These are phyloP conservation scores for Ptilodon capucinus DNA, from an alignment of 2,888 invertebrate species.

Conservation along the genomic window DNA sequence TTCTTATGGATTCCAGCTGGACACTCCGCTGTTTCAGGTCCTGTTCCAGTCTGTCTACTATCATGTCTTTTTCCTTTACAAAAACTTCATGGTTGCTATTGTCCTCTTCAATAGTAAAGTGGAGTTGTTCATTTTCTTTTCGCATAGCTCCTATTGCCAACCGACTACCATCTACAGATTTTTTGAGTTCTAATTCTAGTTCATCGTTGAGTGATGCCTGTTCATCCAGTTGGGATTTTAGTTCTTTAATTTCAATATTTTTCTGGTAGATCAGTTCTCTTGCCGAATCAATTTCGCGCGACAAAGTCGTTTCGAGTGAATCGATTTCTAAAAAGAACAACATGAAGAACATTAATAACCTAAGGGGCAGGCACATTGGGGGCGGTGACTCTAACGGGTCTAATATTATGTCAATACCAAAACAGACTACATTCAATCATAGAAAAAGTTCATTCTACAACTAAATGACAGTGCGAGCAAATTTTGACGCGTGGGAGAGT, in stretches of 20 bases:
- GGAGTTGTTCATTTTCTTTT: conserved; percentile 52
- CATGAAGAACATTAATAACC: too few species aligned
- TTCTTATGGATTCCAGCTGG: conserved; percentile 38
- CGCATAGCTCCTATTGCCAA: conserved; percentile 39
- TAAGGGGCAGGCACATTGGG: too few species aligned
- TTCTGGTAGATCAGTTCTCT: conserved; percentile 28
- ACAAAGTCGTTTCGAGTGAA: conserved; percentile 26
- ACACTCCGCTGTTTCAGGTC: conserved; percentile 33
- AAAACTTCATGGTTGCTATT: conserved; percentile 47
- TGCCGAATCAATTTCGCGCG: conserved; percentile 19
- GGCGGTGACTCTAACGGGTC: too few species aligned
- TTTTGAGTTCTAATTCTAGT: conserved; percentile 40
- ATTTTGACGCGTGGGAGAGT: too few species aligned
- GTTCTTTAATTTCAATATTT: conserved; percentile 30
- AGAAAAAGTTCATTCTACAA: too few species aligned
- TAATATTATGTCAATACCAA: too few species aligned
- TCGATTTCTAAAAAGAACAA: conserved; percentile 38
- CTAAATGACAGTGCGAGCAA: too few species aligned
- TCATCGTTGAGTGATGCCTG: conserved; percentile 30
- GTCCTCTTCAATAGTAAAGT: conserved; percentile 48
- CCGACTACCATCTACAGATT: conserved; percentile 32
- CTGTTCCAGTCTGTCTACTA: conserved; percentile 47
- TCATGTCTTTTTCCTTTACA: conserved; percentile 48
- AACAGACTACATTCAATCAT: too few species aligned
- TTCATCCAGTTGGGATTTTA: conserved; percentile 29